Percentiles rank a stretch among this genome's conserved stretches.
phyloP scores from a whole-genome alignment of 2,797 vertebrate species.

The Mormyrus hasselquistii region DNA sequence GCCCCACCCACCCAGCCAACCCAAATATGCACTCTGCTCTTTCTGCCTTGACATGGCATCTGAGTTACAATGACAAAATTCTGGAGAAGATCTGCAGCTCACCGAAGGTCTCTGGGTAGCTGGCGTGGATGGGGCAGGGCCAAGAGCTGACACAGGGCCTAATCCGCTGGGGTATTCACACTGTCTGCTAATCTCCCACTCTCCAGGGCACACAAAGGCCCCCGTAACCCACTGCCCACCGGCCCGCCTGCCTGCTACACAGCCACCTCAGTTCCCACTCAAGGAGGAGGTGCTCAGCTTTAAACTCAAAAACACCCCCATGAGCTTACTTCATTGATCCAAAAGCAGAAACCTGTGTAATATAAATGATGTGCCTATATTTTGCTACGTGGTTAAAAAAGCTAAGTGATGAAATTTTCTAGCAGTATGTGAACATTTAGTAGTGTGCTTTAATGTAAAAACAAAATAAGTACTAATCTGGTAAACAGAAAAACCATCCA shows the following conservation, averaged over 20 bases:
- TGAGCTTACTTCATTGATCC: slow-evolving; percentile 42
- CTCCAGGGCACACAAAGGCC: slow-evolving; percentile 66
- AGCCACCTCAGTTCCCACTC: slow-evolving; percentile 46
- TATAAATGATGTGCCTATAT: neutral
- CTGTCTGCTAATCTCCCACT: slow-evolving; percentile 89
- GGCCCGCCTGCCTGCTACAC: neutral
- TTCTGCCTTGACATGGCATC: slow-evolving; percentile 71
- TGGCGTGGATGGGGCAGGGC: slow-evolving; percentile 47
- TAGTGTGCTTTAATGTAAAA: neutral
- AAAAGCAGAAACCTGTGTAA: neutral
- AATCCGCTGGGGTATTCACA: slow-evolving; percentile 94
- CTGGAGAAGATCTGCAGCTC: slow-evolving; percentile 68
- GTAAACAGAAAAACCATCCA: neutral
- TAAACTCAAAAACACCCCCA: slow-evolving; percentile 31
- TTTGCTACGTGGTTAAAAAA: neutral
- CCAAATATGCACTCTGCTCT: slow-evolving; percentile 47
- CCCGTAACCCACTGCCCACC: slow-evolving; percentile 37
- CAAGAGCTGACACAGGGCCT: slow-evolving; percentile 62
- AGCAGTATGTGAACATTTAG: neutral
- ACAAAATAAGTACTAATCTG: neutral
- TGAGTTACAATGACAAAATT: slow-evolving; percentile 76
- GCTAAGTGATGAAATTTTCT: neutral
- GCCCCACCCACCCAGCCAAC: slow-evolving; percentile 51
- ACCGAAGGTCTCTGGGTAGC: slow-evolving; percentile 34
- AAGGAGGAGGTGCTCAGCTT: slow-evolving; percentile 53